Evolutionary conservation across 2,888 invertebrate genomes (phyloP).

Genomic region (Gibbula magus): DNA sequence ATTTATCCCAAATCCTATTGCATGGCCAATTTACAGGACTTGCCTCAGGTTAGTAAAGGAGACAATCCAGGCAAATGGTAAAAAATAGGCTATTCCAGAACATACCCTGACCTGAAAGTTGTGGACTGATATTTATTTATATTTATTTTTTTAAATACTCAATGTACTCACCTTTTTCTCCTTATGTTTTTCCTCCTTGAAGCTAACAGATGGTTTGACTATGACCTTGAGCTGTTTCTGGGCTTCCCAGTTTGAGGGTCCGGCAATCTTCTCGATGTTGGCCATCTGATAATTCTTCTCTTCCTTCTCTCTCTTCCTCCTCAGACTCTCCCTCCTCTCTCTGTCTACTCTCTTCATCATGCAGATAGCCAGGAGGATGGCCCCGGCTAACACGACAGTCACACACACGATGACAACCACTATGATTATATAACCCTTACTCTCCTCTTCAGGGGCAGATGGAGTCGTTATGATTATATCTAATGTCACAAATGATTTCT

Average conservation of each 20-base stretch:
- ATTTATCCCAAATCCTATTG: too few species aligned
- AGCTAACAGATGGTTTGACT: neutral
- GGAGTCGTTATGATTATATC: conserved; percentile 47
- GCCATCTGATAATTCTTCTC: neutral
- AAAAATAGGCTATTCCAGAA: too few species aligned
- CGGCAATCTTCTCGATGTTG: neutral
- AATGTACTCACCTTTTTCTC: neutral
- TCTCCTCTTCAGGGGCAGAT: conserved; percentile 34
- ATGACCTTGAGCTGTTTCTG: neutral
- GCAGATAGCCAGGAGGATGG: conserved; percentile 62
- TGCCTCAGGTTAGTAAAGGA: too few species aligned
- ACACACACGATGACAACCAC: conserved; percentile 62
- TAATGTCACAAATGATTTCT: conserved; percentile 50
- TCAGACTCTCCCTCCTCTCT: conserved; percentile 36
- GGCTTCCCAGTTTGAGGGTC: neutral
- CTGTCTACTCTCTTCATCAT: conserved; percentile 57
- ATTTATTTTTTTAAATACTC: neutral
- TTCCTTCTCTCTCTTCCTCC: neutral
- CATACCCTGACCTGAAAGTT: too few species aligned
- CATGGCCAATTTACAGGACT: too few species aligned
- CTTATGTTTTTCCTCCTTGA: neutral
- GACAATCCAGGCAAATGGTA: too few species aligned
- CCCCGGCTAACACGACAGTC: conserved; percentile 56
- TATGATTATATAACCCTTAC: conserved; percentile 59
- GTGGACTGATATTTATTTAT: neutral